Evolutionary conservation across 2,888 invertebrate species (phyloP).

Genomic region (Tanypteryx hageni): DNA sequence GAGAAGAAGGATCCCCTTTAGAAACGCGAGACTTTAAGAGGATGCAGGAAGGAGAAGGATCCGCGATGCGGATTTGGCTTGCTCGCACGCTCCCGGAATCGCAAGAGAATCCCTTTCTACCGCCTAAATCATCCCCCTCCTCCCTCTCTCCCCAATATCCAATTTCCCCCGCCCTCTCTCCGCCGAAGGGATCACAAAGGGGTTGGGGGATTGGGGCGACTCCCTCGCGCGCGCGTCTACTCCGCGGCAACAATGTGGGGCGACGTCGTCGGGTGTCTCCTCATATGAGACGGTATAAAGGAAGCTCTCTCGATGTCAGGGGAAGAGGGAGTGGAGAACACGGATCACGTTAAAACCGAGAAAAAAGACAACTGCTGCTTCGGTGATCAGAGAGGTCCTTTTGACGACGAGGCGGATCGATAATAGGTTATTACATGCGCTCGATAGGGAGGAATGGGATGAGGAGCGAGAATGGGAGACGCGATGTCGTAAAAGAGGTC

Average conservation of each 20-base stretch:
- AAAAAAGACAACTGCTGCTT: too few species aligned
- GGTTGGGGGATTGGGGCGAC: neutral
- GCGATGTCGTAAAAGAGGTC: neutral
- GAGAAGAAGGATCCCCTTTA: constrained; percentile 59
- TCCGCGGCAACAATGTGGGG: constrained; percentile 1
- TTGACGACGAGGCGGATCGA: too few species aligned
- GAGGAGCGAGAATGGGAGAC: neutral
- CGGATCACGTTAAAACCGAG: neutral
- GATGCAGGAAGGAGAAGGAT: constrained; percentile 74
- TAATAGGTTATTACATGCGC: too few species aligned
- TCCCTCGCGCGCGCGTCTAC: constrained; percentile 24
- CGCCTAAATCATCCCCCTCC: too few species aligned
- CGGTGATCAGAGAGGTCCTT: too few species aligned
- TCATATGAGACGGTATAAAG: neutral
- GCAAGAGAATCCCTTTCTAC: constrained; percentile 71
- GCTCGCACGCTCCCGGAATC: constrained; percentile 73
- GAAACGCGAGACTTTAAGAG: constrained; percentile 68
- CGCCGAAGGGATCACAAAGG: too few species aligned
- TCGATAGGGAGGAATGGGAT: too few species aligned
- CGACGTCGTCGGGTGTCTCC: neutral
- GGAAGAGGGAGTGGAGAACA: neutral
- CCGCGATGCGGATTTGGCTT: constrained; percentile 67
- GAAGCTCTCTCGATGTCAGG: neutral
- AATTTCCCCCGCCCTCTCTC: too few species aligned
- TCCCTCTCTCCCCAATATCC: too few species aligned